A percentile compares a stretch with the other conserved stretches of the same genome.
phyloP scores from a whole-genome alignment of 2,113 vertebrate species.

The Sceloporus undulatus region DNA sequence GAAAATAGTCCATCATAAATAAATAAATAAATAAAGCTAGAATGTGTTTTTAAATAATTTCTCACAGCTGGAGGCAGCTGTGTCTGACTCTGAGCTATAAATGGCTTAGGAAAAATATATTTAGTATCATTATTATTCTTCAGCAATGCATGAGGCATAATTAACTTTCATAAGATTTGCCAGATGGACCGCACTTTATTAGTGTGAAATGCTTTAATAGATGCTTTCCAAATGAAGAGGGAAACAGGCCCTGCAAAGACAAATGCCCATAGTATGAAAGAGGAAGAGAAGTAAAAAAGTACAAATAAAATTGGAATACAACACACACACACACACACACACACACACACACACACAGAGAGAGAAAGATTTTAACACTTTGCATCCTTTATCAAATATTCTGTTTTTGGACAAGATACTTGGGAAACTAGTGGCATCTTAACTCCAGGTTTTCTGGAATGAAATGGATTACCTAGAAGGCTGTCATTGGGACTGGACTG shows the following conservation, averaged over 20 bases:
- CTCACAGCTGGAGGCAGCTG: neutral
- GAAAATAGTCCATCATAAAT: slow-evolving; percentile 20
- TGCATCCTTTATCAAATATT: no score
- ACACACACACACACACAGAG: no score
- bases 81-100: slow-evolving; percentile 4
- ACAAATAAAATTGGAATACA: no score
- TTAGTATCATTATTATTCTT: slow-evolving; percentile 52
- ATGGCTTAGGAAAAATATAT: slow-evolving; percentile 49
- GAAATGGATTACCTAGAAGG: no score
- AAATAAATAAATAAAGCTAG: neutral
- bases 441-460: no score
- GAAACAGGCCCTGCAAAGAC: slow-evolving; percentile 1
- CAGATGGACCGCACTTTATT: slow-evolving; percentile 43
- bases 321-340: no score
- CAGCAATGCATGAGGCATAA: slow-evolving; percentile 42
- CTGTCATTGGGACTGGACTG: no score
- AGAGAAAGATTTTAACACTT: no score
- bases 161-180: slow-evolving; percentile 56
- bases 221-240: slow-evolving; percentile 41
- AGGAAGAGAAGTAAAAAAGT: slow-evolving; percentile 4
- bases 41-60: slow-evolving; percentile 38
- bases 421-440: no score
- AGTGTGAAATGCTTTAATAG: slow-evolving; percentile 49
- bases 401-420: no score
- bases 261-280: neutral